Conservation (phyloP, 2,888 invertebrate species). For the Hedya salicella region DNA sequence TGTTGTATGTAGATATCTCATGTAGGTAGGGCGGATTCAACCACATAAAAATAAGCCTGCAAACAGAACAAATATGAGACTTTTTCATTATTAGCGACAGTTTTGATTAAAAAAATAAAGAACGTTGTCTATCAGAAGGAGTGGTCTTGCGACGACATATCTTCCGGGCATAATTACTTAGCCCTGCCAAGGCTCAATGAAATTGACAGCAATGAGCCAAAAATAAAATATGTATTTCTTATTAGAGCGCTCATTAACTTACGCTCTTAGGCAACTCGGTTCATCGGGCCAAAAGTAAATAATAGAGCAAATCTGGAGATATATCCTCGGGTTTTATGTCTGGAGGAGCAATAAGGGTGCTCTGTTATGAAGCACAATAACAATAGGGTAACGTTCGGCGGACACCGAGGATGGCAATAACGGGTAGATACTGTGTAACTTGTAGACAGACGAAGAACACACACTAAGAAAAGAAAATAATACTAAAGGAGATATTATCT, state of each 20-base stretch:
- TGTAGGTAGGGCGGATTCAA: too few relatives aligned
- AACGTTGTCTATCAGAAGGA: too few relatives aligned
- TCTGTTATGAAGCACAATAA: conserved; percentile 33
- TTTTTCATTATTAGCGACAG: too few relatives aligned
- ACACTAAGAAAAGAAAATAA: background rate
- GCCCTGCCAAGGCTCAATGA: background rate
- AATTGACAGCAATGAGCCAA: background rate
- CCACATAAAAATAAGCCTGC: too few relatives aligned
- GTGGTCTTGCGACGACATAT: background rate
- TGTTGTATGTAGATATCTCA: background rate
- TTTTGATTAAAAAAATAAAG: too few relatives aligned
- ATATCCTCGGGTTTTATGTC: conserved; percentile 10
- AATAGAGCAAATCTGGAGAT: conserved; percentile 23
- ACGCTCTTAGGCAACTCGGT: background rate
- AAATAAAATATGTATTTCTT: background rate
- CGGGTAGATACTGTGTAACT: background rate
- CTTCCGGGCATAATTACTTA: background rate
- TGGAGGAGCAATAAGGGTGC: conserved; percentile 31
- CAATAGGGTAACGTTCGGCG: conserved; percentile 23
- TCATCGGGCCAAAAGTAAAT: conserved; percentile 10
- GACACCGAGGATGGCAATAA: conserved; percentile 22
- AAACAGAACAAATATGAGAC: too few relatives aligned
- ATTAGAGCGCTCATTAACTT: background rate
- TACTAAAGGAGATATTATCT: too few relatives aligned
- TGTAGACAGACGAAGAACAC: background rate